Conservation (phyloP, 2,888 invertebrate species). For the Rhamnusium bicolor region DNA sequence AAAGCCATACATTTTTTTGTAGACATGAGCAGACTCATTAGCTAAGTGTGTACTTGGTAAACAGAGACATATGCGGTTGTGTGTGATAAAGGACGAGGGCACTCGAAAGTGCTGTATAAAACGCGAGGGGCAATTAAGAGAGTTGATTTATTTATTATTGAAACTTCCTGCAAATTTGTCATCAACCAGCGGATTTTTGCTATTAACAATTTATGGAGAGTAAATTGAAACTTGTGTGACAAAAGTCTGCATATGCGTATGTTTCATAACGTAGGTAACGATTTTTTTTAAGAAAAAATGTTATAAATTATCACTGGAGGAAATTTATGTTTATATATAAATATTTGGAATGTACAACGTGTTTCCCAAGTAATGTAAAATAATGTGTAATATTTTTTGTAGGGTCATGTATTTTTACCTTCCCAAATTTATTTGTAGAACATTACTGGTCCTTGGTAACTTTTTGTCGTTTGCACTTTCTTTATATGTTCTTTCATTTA, state of each 20-base stretch:
- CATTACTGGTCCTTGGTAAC: too few species aligned
- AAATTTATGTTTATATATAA: too few species aligned
- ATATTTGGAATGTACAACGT: too few species aligned
- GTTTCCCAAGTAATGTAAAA: too few species aligned
- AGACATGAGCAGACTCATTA: slow-evolving; percentile 7
- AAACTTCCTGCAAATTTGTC: slow-evolving; percentile 50
- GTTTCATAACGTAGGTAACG: too few species aligned
- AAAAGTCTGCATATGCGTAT: neutral
- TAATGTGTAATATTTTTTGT: too few species aligned
- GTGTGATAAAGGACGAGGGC: neutral
- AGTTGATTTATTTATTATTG: slow-evolving; percentile 51
- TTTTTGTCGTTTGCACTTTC: too few species aligned
- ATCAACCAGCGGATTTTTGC: slow-evolving; percentile 46
- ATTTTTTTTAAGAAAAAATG: too few species aligned
- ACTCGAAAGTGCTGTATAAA: slow-evolving; percentile 30
- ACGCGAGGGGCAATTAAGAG: slow-evolving; percentile 43
- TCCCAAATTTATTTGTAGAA: too few species aligned
- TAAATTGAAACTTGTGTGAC: neutral
- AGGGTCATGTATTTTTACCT: too few species aligned
- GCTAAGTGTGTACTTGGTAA: slow-evolving; percentile 1
- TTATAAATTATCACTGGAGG: too few species aligned
- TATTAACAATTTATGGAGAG: slow-evolving; percentile 45
- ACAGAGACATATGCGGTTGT: slow-evolving; percentile 6
- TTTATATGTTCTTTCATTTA: too few species aligned
- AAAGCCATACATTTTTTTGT: neutral